Conservation (phyloP, 1,140 invertebrate genomes). For the Melitaea cinxia region DNA sequence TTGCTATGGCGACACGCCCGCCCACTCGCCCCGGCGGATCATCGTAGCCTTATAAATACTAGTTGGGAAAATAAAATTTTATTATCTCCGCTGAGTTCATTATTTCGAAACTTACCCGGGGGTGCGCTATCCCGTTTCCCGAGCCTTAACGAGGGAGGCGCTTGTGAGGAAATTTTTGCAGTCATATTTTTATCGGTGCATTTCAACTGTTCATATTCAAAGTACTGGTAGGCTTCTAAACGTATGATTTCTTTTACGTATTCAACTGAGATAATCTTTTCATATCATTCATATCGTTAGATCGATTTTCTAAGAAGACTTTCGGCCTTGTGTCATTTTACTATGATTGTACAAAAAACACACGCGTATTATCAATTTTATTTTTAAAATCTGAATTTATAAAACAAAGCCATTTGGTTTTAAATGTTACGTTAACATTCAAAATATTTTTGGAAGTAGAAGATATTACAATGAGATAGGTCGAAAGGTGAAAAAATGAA, state of each 20-base stretch:
- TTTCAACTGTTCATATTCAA: conserved; percentile 30
- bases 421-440: too few relatives aligned
- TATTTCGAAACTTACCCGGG: conserved; percentile 67
- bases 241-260: neutral
- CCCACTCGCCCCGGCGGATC: conserved; percentile 64
- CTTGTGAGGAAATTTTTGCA: conserved; percentile 49
- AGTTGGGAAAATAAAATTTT: conserved; percentile 78
- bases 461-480: too few relatives aligned
- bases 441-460: too few relatives aligned
- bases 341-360: too few relatives aligned
- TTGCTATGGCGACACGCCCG: conserved; percentile 65
- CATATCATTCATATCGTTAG: too few relatives aligned
- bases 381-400: too few relatives aligned
- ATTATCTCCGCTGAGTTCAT: conserved; percentile 74
- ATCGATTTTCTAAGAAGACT: too few relatives aligned
- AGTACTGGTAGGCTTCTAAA: neutral
- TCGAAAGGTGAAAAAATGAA: too few relatives aligned
- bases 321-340: too few relatives aligned
- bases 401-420: too few relatives aligned
- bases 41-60: conserved; percentile 72
- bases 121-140: conserved; percentile 47
- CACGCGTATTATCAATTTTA: too few relatives aligned
- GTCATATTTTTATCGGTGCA: conserved; percentile 49
- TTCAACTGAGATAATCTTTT: neutral
- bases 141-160: conserved; percentile 58